Evolutionary conservation across 2,888 invertebrate species (phyloP).

Genomic region (Gisinianus flammeolus): DNA sequence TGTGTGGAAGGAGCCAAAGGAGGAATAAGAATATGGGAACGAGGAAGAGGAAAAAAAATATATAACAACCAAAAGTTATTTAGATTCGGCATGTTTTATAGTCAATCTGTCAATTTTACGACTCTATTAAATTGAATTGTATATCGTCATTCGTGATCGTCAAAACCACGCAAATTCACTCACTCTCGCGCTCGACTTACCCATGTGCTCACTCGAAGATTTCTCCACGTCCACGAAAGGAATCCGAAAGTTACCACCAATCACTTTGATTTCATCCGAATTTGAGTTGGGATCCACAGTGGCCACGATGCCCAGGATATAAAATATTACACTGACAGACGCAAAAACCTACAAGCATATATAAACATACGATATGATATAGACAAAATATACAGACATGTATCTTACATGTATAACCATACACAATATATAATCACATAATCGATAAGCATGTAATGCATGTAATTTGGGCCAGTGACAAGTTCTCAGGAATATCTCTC

Average conservation of each 20-base stretch:
- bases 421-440: conserved; percentile 37
- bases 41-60: background rate
- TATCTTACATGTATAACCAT: too few species aligned
- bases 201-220: background rate
- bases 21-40: background rate
- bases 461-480: conserved; percentile 27
- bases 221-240: conserved; percentile 43
- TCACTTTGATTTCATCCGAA: conserved; percentile 28
- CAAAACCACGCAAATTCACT: conserved; percentile 4
- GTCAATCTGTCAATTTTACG: conserved; percentile 31
- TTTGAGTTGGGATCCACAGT: conserved; percentile 35
- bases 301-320: conserved; percentile 46
- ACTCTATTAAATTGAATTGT: conserved; percentile 32
- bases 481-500: conserved; percentile 1
- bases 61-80: conserved; percentile 7
- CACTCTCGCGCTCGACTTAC: conserved; percentile 24
- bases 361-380: too few species aligned
- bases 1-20: too few species aligned
- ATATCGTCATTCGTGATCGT: too few species aligned
- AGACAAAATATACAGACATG: too few species aligned
- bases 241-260: conserved; percentile 41
- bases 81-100: conserved; percentile 29
- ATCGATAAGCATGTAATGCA: conserved; percentile 33
- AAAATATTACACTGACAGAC: conserved; percentile 39
- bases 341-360: conserved; percentile 51